Base-by-base conservation (phyloP, 2,888 invertebrate species). In the Erannis defoliaria region DNA sequence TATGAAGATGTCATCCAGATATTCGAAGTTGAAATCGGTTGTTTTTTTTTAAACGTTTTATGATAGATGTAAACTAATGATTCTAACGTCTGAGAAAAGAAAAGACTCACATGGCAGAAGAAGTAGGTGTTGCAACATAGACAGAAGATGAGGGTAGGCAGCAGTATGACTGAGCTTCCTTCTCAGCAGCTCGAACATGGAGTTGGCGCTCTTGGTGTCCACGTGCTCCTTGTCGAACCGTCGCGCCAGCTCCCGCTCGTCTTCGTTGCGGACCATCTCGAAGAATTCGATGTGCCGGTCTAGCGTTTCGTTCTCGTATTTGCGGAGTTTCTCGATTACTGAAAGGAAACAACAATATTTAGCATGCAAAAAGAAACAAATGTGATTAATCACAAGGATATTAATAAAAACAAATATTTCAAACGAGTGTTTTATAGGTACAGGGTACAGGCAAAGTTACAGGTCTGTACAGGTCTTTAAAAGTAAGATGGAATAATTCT, bases 211-310 rank as follows among this genome's bases (percentile, higher is more conserved):
- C 90, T 98, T 98, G 0, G 97, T 98, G 84, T 99, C 98, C 50
- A 99, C 96, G 86, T 98, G 98, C 73, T 97, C 97, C 81, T 96
- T 95, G 82, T 98, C 97, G 90, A 98, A 98, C 75, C 97, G 96
- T 67, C 98, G 94, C 4, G 98, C 97, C 65, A 99, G 86, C 83
- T 99, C 98, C 77, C 97, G 96, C 85, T 99, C 99, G 86, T 99
- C 99, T 89, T 99, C 99, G 78, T 96, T 97, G 45, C 99, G 95
- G 19, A 99, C 97, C 98, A 99, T 98, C 91, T 99, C 99, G 91
- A 99, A 99, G 90, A 99, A 98, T 86, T 99, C 99, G 88, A 99
- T 95, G 95, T 99, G 99, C 76, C 98, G 95, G 84, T 99, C 97
- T 57, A 99, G 91, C 0, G 98, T 98, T 77, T 98, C 97, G 89